Percentiles rank a stretch among this genome's conserved stretches.
Evolutionary conservation across 2,113 vertebrate genomes (phyloP).

Genomic region (Anser brachyrhynchus): DNA sequence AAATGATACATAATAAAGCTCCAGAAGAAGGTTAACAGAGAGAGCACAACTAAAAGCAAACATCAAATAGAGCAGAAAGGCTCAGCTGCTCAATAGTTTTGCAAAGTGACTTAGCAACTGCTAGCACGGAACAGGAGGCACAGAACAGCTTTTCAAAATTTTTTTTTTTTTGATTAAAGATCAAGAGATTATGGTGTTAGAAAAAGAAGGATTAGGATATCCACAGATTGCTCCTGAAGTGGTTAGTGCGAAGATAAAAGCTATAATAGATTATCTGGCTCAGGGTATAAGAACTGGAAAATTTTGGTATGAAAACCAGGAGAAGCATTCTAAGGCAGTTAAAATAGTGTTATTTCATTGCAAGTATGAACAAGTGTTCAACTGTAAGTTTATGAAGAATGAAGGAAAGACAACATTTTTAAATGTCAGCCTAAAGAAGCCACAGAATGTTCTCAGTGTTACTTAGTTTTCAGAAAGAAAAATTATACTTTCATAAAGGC

Average conservation of each 20-base stretch:
- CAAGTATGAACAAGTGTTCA: background rate
- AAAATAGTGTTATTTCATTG: background rate
- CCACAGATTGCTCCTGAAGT: background rate
- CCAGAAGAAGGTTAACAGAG: background rate
- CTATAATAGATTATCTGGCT: background rate
- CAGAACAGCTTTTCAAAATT: background rate
- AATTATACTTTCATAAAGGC: background rate
- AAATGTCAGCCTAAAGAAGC: background rate
- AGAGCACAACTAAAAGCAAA: background rate
- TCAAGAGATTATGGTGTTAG: slow-evolving; percentile 38
- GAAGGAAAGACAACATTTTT: background rate
- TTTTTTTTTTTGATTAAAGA: background rate
- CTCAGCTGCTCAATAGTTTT: background rate
- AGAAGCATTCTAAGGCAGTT: background rate
- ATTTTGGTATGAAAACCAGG: background rate
- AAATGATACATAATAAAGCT: background rate
- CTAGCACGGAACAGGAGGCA: background rate
- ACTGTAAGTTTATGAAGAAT: background rate
- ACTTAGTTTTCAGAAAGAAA: background rate
- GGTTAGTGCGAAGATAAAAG: slow-evolving; percentile 19
- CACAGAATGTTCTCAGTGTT: background rate
- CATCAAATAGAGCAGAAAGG: background rate
- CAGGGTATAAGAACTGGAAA: background rate
- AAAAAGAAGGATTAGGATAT: slow-evolving; percentile 4
- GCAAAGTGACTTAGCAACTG: background rate